These are phyloP conservation scores for Eulimnadia texana DNA, from an alignment of 1,140 invertebrate genomes.

Conservation along the genomic window DNA sequence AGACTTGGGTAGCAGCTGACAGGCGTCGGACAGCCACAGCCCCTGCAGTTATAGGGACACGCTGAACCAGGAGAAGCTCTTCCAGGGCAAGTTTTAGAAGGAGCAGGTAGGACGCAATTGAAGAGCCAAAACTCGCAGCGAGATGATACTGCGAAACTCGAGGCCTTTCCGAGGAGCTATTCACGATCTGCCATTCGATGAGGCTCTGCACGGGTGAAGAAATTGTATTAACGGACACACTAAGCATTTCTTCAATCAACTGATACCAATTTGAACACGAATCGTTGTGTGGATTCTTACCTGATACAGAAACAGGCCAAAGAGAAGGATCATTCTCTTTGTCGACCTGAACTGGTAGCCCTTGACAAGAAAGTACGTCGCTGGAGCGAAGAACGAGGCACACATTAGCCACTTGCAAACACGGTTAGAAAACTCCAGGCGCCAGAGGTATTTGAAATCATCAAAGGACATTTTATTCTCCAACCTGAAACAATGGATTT, in stretches of 20 bases:
- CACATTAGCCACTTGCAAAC: neutral
- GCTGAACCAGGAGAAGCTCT: constrained; percentile 14
- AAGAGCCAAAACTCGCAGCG: neutral
- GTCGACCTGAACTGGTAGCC: neutral
- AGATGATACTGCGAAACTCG: neutral
- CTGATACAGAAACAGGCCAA: neutral
- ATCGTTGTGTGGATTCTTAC: too few relatives aligned
- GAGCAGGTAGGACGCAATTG: neutral
- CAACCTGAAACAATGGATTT: neutral
- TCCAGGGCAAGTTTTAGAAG: neutral
- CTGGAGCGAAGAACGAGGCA: neutral
- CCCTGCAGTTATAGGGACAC: constrained; percentile 25
- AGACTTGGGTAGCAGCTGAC: neutral
- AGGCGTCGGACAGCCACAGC: neutral
- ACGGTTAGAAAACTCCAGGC: neutral
- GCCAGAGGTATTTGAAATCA: neutral
- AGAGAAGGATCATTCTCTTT: neutral
- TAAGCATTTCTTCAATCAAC: too few relatives aligned
- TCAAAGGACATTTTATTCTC: neutral
- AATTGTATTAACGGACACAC: too few relatives aligned
- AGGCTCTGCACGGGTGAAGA: neutral
- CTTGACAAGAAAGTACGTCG: neutral
- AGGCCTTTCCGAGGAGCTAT: neutral
- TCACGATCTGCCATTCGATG: neutral
- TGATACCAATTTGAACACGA: too few relatives aligned